Evolutionary conservation across 2,113 vertebrate species (phyloP).

Genomic region (Brevimyrus niger): DNA sequence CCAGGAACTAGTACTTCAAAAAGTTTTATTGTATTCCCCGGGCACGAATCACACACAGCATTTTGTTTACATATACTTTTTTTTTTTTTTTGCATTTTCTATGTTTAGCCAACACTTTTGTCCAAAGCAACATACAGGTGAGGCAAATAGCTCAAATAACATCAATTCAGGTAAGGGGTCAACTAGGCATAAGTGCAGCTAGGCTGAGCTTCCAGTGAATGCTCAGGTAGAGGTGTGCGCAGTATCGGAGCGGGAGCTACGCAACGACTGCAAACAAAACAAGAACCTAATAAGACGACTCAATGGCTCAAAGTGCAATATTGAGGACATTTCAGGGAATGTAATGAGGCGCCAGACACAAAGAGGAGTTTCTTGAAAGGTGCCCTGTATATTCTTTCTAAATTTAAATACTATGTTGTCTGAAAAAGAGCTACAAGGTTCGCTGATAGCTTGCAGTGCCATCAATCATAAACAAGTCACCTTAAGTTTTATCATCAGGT

Average conservation of each 20-base stretch:
- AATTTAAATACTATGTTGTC: background rate
- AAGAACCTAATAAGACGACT: background rate
- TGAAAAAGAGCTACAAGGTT: background rate
- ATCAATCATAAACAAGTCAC: background rate
- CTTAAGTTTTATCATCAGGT: background rate
- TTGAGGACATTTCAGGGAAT: background rate
- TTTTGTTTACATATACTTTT: background rate
- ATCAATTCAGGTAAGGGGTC: background rate
- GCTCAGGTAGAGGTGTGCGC: background rate
- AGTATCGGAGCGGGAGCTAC: background rate
- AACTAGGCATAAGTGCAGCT: background rate
- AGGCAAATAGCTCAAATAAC: background rate
- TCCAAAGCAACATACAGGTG: background rate
- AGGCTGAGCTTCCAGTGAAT: background rate
- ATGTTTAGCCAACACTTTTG: background rate
- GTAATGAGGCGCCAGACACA: background rate
- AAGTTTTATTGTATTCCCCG: background rate
- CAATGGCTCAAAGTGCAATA: background rate
- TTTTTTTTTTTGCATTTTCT: background rate
- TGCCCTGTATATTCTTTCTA: background rate
- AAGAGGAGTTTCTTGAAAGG: background rate
- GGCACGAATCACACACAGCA: background rate
- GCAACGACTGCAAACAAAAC: background rate
- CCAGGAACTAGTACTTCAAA: background rate
- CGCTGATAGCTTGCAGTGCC: background rate